phyloP scores from a whole-genome alignment of 2,888 invertebrate species.

The Conus canariensis region DNA sequence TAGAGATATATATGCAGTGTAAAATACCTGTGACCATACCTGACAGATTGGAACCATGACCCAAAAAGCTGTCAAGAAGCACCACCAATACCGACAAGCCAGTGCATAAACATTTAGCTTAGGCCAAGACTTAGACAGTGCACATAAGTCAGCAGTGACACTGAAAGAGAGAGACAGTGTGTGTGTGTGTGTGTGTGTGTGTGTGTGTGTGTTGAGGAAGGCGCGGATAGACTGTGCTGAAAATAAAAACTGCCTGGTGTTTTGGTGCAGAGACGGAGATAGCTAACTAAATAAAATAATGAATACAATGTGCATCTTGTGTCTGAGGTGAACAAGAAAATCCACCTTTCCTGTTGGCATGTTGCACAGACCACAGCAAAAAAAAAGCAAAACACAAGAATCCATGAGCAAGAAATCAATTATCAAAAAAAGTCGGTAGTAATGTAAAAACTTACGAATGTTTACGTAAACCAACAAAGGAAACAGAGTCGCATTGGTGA shows the following conservation, averaged over 20 bases:
- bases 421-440: too few species aligned
- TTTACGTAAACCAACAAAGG: too few species aligned
- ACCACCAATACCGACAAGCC: not conserved
- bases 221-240: too few species aligned
- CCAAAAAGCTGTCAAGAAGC: not conserved
- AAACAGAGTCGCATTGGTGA: too few species aligned
- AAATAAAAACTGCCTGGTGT: too few species aligned
- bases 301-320: not conserved
- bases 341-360: not conserved
- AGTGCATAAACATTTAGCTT: not conserved
- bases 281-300: too few species aligned
- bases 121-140: not conserved
- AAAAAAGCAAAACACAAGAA: too few species aligned
- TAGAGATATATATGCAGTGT: not conserved
- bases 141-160: not conserved
- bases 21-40: not conserved
- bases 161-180: not conserved
- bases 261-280: not conserved
- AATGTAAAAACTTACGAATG: too few species aligned
- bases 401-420: too few species aligned
- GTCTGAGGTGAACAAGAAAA: not conserved
- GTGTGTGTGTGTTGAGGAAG: not conserved
- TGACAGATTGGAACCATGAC: not conserved
- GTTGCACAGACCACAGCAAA: not conserved
- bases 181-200: slow-evolving; percentile 22